Percentiles rank a stretch among this genome's conserved stretches.
Conservation (phyloP, 23 tunicate genomes). For the Oikopleura dioica region DNA sequence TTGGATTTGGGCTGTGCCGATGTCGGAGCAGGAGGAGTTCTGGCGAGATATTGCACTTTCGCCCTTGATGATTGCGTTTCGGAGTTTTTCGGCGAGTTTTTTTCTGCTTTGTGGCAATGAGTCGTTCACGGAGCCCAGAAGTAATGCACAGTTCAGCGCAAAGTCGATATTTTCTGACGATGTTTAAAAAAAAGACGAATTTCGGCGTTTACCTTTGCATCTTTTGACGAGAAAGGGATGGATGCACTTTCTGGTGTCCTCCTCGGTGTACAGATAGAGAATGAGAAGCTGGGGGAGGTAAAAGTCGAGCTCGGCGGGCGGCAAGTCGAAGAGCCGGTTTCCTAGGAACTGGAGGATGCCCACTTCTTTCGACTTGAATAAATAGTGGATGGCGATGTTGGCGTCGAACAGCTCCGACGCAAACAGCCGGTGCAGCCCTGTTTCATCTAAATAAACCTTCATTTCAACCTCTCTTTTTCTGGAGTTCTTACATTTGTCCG, state of each 20-base stretch:
- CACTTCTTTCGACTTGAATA: constrained; percentile 84
- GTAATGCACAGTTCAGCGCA: constrained; percentile 77
- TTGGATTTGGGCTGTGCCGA: too few relatives aligned
- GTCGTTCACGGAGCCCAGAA: constrained; percentile 43
- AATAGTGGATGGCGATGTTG: constrained; percentile 74
- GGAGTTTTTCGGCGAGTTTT: constrained; percentile 39
- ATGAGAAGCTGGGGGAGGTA: constrained; percentile 78
- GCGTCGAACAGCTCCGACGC: constrained; percentile 58
- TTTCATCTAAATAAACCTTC: background rate
- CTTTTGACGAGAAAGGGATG: constrained; percentile 74
- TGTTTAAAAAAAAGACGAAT: background rate
- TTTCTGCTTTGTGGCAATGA: constrained; percentile 63
- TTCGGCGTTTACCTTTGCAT: constrained; percentile 2
- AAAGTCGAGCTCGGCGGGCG: constrained; percentile 44
- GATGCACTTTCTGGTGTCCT: constrained; percentile 80
- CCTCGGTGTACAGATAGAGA: constrained; percentile 82
- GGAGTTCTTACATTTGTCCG: too few relatives aligned
- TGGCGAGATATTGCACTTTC: constrained; percentile 15
- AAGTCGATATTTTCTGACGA: constrained; percentile 90
- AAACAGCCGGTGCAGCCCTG: background rate
- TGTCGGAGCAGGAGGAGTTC: background rate
- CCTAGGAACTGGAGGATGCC: constrained; percentile 89
- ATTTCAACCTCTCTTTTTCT: too few relatives aligned
- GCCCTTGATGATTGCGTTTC: background rate
- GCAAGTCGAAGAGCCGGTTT: constrained; percentile 58